A percentile compares a stretch with the other conserved stretches of the same genome.
Evolutionary conservation across 2,113 vertebrate genomes (phyloP).

Genomic region (Fregata magnificens): DNA sequence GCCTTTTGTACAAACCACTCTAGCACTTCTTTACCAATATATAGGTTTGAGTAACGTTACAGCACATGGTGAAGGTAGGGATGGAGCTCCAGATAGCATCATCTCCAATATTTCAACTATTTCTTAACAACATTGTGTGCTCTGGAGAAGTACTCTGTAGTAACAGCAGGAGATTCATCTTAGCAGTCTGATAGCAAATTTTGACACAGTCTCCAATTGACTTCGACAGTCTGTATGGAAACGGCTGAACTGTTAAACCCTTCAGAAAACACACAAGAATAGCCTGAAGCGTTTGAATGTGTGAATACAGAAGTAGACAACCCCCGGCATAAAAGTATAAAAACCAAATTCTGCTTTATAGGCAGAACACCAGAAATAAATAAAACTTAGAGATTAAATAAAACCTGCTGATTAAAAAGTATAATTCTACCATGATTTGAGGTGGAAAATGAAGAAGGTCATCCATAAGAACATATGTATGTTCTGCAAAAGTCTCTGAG

Average conservation of each 20-base stretch:
- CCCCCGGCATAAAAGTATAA: not conserved
- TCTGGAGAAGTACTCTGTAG: not conserved
- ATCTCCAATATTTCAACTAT: not conserved
- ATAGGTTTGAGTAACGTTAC: not conserved
- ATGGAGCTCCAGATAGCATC: not conserved
- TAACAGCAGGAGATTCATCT: not conserved
- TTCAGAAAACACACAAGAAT: conserved; percentile 5
- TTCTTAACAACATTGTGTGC: not conserved
- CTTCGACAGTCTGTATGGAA: not conserved
- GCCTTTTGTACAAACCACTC: not conserved
- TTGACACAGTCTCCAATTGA: not conserved
- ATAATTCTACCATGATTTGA: not conserved
- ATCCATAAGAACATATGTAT: not conserved
- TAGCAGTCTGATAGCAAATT: not conserved
- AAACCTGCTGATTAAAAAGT: conserved; percentile 7
- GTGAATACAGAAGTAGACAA: not conserved
- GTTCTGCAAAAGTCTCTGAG: not conserved
- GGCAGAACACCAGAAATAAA: not conserved
- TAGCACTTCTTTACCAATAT: not conserved
- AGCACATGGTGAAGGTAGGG: not conserved
- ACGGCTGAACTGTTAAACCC: conserved; percentile 8
- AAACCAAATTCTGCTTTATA: not conserved
- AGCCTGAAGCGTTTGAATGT: not conserved
- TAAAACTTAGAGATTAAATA: conserved; percentile 8
- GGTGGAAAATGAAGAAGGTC: not conserved